Evolutionary conservation across 2,888 invertebrate genomes (phyloP).

Genomic region (Amiota minor): DNA sequence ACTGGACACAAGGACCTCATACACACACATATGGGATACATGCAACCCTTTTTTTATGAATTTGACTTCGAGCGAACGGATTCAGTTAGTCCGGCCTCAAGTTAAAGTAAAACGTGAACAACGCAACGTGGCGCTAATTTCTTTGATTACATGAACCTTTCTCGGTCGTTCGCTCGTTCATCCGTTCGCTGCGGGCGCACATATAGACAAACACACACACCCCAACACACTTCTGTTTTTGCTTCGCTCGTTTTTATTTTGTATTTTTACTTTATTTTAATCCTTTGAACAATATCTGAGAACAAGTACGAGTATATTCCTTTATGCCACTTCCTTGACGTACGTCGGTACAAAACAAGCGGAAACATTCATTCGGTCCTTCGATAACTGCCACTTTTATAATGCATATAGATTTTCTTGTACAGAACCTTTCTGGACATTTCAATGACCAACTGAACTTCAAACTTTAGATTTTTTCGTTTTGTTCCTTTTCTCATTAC

Average conservation of each 20-base stretch:
- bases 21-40: too few relatives aligned
- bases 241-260: background rate
- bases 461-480: conserved; percentile 52
- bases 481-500: conserved; percentile 4
- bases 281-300: conserved; percentile 50
- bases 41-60: background rate
- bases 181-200: conserved; percentile 43
- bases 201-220: background rate
- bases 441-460: conserved; percentile 69
- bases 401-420: background rate
- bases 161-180: too few relatives aligned
- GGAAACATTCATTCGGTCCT: conserved; percentile 19
- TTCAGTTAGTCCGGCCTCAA: conserved; percentile 51
- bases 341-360: conserved; percentile 28
- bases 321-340: conserved; percentile 50
- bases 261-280: conserved; percentile 34
- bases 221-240: conserved; percentile 19
- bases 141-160: conserved; percentile 58
- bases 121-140: conserved; percentile 65
- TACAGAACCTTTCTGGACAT: conserved; percentile 33
- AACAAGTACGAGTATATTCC: conserved; percentile 37
- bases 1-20: too few relatives aligned
- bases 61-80: conserved; percentile 34
- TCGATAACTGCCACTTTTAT: background rate
- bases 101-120: background rate